Evolutionary conservation across 2,888 invertebrate species (phyloP).

Genomic region (Agrochola litura): DNA sequence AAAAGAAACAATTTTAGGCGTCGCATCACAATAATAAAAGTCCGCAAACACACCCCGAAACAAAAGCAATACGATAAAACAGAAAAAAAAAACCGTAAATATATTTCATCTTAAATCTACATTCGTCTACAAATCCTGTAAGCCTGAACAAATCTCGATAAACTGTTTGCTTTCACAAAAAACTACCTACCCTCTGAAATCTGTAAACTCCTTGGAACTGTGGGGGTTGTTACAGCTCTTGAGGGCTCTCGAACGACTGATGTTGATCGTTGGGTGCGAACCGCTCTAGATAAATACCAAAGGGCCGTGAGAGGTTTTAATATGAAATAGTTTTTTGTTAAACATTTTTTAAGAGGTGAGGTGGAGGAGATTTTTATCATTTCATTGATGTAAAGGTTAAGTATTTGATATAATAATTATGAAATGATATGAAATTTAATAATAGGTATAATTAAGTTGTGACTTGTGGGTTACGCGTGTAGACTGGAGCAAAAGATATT

Average conservation of each 20-base stretch:
- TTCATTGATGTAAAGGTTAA: background rate
- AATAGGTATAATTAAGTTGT: background rate
- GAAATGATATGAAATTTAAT: background rate
- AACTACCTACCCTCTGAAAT: slow-evolving; percentile 72
- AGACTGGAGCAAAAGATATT: background rate
- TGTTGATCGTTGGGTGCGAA: slow-evolving; percentile 77
- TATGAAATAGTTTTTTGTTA: slow-evolving; percentile 63
- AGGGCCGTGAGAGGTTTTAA: slow-evolving; percentile 68
- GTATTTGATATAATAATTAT: background rate
- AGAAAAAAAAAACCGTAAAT: slow-evolving; percentile 20
- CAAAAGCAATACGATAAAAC: slow-evolving; percentile 32
- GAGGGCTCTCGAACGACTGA: slow-evolving; percentile 74
- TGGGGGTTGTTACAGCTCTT: slow-evolving; percentile 73
- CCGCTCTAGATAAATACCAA: slow-evolving; percentile 69
- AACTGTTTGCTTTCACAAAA: slow-evolving; percentile 69
- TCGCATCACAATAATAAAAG: background rate
- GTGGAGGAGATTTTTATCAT: background rate
- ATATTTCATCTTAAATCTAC: slow-evolving; percentile 49
- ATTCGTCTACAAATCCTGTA: slow-evolving; percentile 59
- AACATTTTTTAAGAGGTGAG: background rate
- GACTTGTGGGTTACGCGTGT: background rate
- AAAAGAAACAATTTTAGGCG: background rate
- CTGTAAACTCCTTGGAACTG: slow-evolving; percentile 69
- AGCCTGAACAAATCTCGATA: slow-evolving; percentile 71
- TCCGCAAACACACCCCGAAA: background rate